These are phyloP conservation scores for Chiloscyllium punctatum DNA, from an alignment of 2,797 vertebrate species.

Conservation along the genomic window DNA sequence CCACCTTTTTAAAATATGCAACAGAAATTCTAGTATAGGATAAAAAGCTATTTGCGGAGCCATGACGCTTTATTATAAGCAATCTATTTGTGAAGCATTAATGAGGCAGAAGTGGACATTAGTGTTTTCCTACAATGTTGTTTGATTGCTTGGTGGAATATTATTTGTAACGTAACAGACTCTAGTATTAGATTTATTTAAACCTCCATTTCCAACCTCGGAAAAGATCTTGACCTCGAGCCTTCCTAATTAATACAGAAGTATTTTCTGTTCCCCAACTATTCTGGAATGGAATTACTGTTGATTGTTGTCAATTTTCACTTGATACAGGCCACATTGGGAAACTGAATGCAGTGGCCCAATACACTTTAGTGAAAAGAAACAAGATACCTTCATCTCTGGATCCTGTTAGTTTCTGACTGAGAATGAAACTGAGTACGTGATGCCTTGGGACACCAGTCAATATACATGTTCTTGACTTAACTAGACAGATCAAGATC, in stretches of 20 bases:
- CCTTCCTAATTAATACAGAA: not conserved
- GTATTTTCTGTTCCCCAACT: not conserved
- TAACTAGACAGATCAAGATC: not conserved
- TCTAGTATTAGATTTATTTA: not conserved
- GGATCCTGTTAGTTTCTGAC: not conserved
- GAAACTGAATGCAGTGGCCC: not conserved
- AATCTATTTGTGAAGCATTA: not conserved
- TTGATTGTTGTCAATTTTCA: not conserved
- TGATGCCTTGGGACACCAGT: not conserved
- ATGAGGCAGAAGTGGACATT: not conserved
- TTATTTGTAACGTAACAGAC: not conserved
- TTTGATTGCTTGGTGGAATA: not conserved
- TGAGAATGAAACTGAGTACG: not conserved
- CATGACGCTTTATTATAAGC: not conserved
- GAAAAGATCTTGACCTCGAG: not conserved
- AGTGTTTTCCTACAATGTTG: not conserved
- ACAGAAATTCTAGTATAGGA: not conserved
- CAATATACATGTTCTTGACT: not conserved
- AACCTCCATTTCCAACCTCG: not conserved
- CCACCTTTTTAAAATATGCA: not conserved
- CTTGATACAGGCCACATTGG: not conserved
- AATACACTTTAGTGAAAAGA: not conserved
- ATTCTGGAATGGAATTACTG: not conserved
- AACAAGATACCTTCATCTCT: not conserved
- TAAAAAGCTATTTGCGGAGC: not conserved